Base-by-base conservation (phyloP, 1,140 invertebrate genomes). In the Drosophila nigromelanica region DNA sequence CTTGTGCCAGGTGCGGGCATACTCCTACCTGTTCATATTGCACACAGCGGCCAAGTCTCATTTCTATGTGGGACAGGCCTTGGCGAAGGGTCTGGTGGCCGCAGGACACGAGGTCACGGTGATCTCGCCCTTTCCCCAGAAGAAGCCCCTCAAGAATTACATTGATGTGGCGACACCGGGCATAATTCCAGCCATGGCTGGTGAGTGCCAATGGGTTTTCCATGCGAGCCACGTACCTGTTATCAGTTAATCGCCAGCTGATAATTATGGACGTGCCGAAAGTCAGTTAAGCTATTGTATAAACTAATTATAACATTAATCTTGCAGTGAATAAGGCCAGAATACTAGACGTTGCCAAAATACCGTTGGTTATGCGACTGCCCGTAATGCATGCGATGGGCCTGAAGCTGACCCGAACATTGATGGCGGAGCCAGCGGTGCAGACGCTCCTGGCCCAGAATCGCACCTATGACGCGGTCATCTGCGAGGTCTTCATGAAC, bases 81-180 rank as follows among this genome's bases (percentile, higher is more conserved):
- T 95, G 43, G 92, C 94, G 74, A 93, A 93, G 56, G 93, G 91
- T 2, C 66, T 95, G 7, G 92, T 92, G 0, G 77, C 51, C 3
- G 92, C 89, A 30, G 94, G 94, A 10, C 94, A 95, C 73, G 87
- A 94, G 8, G 92, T 95, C 1, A 94, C 94, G 0, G 76, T 94
- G 0, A 78, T 94, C 6, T 93, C 92, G 48, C 72, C 92, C 4
- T 94, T 93, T 77, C 92, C 93, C 0, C 85, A 92, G 15, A 92
- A 92, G 39, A 87, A 89, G 12, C 85, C 92, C 0, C 40, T 92
- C 1, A 80, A 91, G 10, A 94, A 94, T 63, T 93, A 93, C 27
- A 85, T 72, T 0, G 93, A 95, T 66, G 72, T 86, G 0, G 12
- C 30, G 11, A 48, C 68, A 5, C 60, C 78, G 1, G 47, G 14